Evolutionary conservation across 2,797 vertebrate genomes (phyloP).

Genomic region (Mus minutoides): DNA sequence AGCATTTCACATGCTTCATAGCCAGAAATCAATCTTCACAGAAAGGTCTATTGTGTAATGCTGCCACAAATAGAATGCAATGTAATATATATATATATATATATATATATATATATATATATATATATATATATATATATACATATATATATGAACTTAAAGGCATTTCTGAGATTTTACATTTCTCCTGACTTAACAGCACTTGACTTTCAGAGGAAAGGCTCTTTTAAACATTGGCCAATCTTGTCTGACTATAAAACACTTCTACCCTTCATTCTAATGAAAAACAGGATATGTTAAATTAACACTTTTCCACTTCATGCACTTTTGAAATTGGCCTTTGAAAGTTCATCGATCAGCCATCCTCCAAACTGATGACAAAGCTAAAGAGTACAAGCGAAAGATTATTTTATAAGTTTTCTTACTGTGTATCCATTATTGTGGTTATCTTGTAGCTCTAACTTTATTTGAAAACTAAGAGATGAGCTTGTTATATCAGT

Average conservation of each 20-base stretch:
- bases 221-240: slow-evolving; percentile 43
- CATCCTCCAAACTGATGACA: slow-evolving; percentile 59
- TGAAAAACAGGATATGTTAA: slow-evolving; percentile 63
- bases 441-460: slow-evolving; percentile 47
- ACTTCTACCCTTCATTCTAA: slow-evolving; percentile 61
- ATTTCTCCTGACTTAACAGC: not conserved
- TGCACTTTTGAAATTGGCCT: slow-evolving; percentile 60
- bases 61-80: not conserved
- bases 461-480: slow-evolving; percentile 53
- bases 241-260: slow-evolving; percentile 35
- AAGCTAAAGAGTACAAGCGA: slow-evolving; percentile 27
- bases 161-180: slow-evolving; percentile 30
- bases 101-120: no score
- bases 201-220: slow-evolving; percentile 55
- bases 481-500: not conserved
- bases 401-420: slow-evolving; percentile 40
- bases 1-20: not conserved
- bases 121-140: no score
- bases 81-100: no score
- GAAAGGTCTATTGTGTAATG: slow-evolving; percentile 8
- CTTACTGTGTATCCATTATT: slow-evolving; percentile 11
- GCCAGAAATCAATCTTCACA: slow-evolving; percentile 16
- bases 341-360: slow-evolving; percentile 61
- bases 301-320: slow-evolving; percentile 71
- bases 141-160: slow-evolving; percentile 29